Evolutionary conservation across 2,797 vertebrate species (phyloP).

Genomic region (Fratercula arctica): DNA sequence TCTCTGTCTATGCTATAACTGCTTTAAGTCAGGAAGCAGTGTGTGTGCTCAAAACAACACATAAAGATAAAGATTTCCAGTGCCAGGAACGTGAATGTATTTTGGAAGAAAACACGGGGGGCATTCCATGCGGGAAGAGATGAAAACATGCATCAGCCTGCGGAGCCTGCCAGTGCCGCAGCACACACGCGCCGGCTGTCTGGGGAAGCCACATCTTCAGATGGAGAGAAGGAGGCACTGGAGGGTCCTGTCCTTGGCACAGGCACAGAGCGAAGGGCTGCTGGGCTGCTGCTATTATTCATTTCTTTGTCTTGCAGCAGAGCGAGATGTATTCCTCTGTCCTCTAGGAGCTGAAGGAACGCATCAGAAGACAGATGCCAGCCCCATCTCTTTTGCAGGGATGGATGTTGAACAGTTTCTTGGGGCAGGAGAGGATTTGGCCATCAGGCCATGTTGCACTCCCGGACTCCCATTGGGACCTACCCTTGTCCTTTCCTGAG

Average conservation of each 20-base stretch:
- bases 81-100: constrained; percentile 50
- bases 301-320: neutral
- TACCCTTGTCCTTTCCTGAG: neutral
- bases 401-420: neutral
- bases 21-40: constrained; percentile 65
- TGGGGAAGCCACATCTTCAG: neutral
- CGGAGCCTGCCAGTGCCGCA: neutral
- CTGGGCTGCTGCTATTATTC: neutral
- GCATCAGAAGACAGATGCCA: neutral
- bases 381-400: neutral
- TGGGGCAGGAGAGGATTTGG: neutral
- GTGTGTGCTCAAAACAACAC: constrained; percentile 54
- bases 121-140: neutral
- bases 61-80: constrained; percentile 57
- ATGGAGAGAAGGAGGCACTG: neutral
- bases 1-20: constrained; percentile 32
- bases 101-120: constrained; percentile 26
- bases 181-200: rapidly evolving
- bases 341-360: neutral
- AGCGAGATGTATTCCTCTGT: neutral
- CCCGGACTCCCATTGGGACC: neutral
- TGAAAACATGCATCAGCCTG: neutral
- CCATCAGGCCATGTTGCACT: neutral
- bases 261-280: neutral
- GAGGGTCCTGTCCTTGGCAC: neutral